A percentile compares a stretch with the other conserved stretches of the same genome.
Conservation (phyloP, 2,888 invertebrate species). For the Ceraclea dissimilis region DNA sequence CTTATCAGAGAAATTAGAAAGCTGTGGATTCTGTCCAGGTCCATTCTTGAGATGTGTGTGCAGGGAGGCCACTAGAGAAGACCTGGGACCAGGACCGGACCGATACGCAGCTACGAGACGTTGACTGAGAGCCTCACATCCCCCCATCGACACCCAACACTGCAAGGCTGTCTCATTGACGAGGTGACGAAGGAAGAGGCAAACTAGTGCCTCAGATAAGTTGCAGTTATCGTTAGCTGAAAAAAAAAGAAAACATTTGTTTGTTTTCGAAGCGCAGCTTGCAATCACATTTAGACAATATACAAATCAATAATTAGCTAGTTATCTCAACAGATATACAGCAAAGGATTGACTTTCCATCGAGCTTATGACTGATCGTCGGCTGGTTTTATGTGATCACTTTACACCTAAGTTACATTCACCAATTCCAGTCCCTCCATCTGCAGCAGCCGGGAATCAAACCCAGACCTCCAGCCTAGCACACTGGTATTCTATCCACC, state of each 20-base stretch:
- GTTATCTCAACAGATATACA: no score
- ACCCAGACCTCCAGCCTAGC: no score
- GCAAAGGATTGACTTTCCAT: no score
- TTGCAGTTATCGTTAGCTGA: constrained; percentile 29
- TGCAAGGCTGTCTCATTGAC: constrained; percentile 68
- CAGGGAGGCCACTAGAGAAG: constrained; percentile 58
- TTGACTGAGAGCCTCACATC: constrained; percentile 66
- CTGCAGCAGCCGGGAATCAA: no score
- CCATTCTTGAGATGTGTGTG: constrained; percentile 54
- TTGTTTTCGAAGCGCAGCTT: not conserved
- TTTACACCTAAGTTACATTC: no score
- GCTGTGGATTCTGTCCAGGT: constrained; percentile 45
- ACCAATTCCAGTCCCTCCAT: no score
- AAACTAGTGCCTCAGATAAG: constrained; percentile 79
- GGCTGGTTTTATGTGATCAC: no score
- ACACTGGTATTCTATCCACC: no score
- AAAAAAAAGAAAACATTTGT: not conserved
- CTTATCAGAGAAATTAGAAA: constrained; percentile 45
- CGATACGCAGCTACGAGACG: constrained; percentile 70
- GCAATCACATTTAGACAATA: no score
- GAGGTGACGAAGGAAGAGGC: constrained; percentile 72
- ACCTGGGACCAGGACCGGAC: constrained; percentile 61
- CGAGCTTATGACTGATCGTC: no score
- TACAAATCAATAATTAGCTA: no score
- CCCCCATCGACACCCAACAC: constrained; percentile 69